Evolutionary conservation across 1,140 invertebrate species (phyloP), one percentile per base, ranked within the genome.

Genomic region (Drosophila hydei): DNA sequence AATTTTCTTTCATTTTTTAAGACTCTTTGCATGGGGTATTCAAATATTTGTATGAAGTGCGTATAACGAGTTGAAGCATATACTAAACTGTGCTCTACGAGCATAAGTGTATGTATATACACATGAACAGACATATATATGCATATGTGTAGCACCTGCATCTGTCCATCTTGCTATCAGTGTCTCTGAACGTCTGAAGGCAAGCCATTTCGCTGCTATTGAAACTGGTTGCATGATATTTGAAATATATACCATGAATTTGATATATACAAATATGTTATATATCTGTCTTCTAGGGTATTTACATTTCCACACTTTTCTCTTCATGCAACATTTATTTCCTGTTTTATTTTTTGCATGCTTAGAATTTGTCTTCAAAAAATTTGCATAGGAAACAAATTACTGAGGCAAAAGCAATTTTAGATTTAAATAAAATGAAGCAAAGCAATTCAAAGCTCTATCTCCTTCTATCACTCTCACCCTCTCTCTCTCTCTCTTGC

Each of bases 341-440:
- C 36, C 43, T 48, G 33, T 42, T 54, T 27, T 42, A 14, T 42
- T 19, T 33, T 60, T 23, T 25, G 33, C 18, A 25, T 52, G 21
- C 23, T 25, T 42, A n/a, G 36, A 48, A 43, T 33, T 50, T 54
- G 18, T 14, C 5, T 51, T 23, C 7, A 33, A 42, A 19, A 73
- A 72, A 87, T 85, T 87, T 85, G 60, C 84, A 85, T 85, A 65
- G 51, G 54, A 87, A 80, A 87, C 81, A 85, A 87, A 85, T 85
- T 87, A 80, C 51, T 69, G 67, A 63, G 63, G 74, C 77, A 75
- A 87, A 87, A 84, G 79, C 81, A 85, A 85, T 81, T 80, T 87
- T 64, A 27, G 74, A 74, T 85, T 77, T 77, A 85, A 85, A 74
- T 73, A 77, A 87, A 60, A 79, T 64, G 77, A 60, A 64, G 42